Evolutionary conservation across 1,140 invertebrate species (phyloP), one percentile per base, ranked within the genome.

Genomic region (Berghia stephanieae): DNA sequence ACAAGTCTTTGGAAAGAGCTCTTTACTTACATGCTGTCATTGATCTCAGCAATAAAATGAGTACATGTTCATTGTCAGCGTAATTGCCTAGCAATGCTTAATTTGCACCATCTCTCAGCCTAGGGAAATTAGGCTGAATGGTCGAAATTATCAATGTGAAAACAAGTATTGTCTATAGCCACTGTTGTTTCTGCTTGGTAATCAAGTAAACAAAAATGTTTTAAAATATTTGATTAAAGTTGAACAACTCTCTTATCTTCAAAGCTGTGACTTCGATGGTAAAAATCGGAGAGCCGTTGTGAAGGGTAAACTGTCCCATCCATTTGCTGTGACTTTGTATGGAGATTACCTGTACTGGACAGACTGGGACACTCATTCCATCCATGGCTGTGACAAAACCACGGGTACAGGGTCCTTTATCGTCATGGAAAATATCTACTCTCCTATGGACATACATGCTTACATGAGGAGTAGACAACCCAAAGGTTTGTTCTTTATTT

Each of bases 221-320:
- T 27, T 8, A 18, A 16, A 8, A 10, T 63, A 18, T 63, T 8
- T 13, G 13, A 63, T 10, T 31, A 8, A 18, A 63, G 27, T 10
- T 63, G 16, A 8, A 10, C 27, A 10, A 27, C 8, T 63, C 8
- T 8, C 27, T 27, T 68, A 43, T 75, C 5, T 16, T 60, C 63
- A 8, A 60, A 79, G 83, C 71, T 86, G 85, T 80, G 83, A 97
- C 85, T 96, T 94, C 86, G 92, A 96, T 85, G 96, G 96, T 0
- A 92, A 91, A 55, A 94, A 95, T 85, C 90, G 95, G 6, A 91
- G 91, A 10, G 93, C 91, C 66, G 84, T 91, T 43, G 90, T 95
- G 0, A 92, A 92, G 78, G 92, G 93, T 77, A 92, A 93, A 55
- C 88, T 96, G 18, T 91, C 93, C 66, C 88, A 89, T 81, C 87